Conservation (phyloP, 2,888 invertebrate genomes). For the Mesoligia furuncula region DNA sequence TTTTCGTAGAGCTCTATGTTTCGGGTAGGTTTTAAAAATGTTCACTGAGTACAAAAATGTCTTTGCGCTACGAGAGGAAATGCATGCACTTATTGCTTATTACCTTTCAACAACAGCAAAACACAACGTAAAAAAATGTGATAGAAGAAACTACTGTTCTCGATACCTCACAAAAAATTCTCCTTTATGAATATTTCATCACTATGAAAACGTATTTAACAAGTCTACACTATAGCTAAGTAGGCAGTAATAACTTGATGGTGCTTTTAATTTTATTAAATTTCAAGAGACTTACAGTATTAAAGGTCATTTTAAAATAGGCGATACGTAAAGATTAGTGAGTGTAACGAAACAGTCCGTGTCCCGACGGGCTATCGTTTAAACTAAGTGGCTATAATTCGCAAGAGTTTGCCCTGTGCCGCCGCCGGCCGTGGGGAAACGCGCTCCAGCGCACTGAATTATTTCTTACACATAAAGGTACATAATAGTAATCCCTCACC, state of each 20-base stretch:
- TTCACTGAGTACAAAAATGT: background rate
- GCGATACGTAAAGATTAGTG: constrained; percentile 70
- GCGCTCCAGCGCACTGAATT: constrained; percentile 81
- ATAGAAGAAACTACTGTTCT: background rate
- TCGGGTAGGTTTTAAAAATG: constrained; percentile 6
- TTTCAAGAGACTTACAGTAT: constrained; percentile 25
- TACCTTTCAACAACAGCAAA: background rate
- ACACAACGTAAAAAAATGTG: background rate
- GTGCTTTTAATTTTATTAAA: background rate
- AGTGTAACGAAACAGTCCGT: constrained; percentile 80
- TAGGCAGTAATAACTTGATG: background rate
- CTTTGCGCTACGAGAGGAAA: background rate
- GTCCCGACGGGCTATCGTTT: constrained; percentile 85
- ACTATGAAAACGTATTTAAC: constrained; percentile 15
- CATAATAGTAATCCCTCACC: constrained; percentile 50
- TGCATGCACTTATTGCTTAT: background rate
- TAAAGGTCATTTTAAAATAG: constrained; percentile 53
- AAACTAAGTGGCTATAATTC: constrained; percentile 89
- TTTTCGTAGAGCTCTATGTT: constrained; percentile 23
- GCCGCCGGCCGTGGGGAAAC: constrained; percentile 79
- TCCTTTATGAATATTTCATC: constrained; percentile 4
- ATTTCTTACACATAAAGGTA: constrained; percentile 75
- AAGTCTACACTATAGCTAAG: background rate
- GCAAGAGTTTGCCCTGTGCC: constrained; percentile 84
- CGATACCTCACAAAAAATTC: background rate